Base-by-base conservation (phyloP, 1,140 invertebrate genomes). In the Atopsyche davidsoni region DNA sequence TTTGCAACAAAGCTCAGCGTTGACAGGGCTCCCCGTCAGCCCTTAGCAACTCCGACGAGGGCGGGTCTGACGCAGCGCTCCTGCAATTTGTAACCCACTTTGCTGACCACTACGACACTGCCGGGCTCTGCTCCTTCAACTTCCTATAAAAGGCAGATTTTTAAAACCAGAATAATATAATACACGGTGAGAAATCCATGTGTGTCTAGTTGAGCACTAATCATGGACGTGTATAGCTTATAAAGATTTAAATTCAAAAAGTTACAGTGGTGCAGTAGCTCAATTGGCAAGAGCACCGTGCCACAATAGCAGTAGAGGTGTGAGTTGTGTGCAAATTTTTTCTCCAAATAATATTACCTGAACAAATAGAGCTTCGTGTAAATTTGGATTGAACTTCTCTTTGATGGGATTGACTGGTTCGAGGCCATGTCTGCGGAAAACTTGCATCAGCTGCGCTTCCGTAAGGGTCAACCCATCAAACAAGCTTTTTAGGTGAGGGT, bases 351-450 rank as follows among this genome's bases (percentile, higher is more conserved):
- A n/a, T n/a, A n/a, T 61, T 71, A 86, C 85, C 76, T 94, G 87
- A 74, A 96, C 85, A 73, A 97, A 98, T 36, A 98, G 68, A 0
- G 96, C 95, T 72, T 98, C 94, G 62, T 99, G 96, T 46, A 89
- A 70, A 69, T 97, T 96, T 3, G 96, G 96, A 75, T 99, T 85
- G 72, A 99, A 99, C 69, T 96, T 96, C 60, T 95, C 87, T 59
- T 94, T 81, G 9, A 92, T 55, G 16, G 96, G 95, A 67, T 91
- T 87, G 13, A 97, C 78, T 32, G 81, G 76, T 44, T 82, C 74
- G 23, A 99, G 70, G 6, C 96, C 96, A 73, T 98, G 89, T 57
- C 91, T 80, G 42, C 81, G 81, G 64, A 98, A 98, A 1, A 95
- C 90, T 78, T 85, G 70, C 51, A 84, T 76, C 39, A 98, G 69